Base-by-base conservation (phyloP, 2,888 invertebrate species). In the Lapara coniferarum region DNA sequence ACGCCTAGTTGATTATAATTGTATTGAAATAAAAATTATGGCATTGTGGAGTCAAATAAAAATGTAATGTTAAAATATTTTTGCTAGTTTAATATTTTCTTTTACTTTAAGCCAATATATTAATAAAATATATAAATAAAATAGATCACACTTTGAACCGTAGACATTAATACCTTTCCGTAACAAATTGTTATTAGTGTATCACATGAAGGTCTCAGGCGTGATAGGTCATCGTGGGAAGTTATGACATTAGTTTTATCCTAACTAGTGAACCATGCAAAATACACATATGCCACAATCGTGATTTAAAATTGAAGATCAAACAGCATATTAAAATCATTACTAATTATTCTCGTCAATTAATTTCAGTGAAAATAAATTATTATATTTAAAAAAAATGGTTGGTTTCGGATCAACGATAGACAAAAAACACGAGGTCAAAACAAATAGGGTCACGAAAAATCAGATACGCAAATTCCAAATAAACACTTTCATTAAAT, bases 401-500 rank as follows among this genome's bases (percentile, higher is more conserved):
- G 1, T 8, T 7, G 37, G 4, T 37, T 37, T 37, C 8, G 5
- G 37, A 37, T 37, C 37, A 37, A 37, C 37, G 37, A 37, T 37
- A 37, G 37, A 37, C 53, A 53, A 53, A 53, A 25, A 53, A 16
- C 53, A n/a, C 53, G 16, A 37, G 19, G 55, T n/a, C 12, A 10
- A 55, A 19, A 10, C 10, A 55, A 55, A 2, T 7, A 37, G 19
- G 19, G 10, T 12, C 16, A 56, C 56, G 12, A 56, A 56, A 56
- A 63, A 63, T 63, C 49, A 13, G 19, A 63, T 63, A 63, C 19
- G 46, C n/a, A 63, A 63, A 63, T 49, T 63, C 44, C 44, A 46
- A 16, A 63, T 46, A 63, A 63, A 19, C 25, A 63, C 63, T 63
- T 63, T 63, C 49, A 63, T 63, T 63, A 19, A 58, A 44, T 58